Evolutionary conservation across 2,888 invertebrate species (phyloP).

Genomic region (Molanna angustata): DNA sequence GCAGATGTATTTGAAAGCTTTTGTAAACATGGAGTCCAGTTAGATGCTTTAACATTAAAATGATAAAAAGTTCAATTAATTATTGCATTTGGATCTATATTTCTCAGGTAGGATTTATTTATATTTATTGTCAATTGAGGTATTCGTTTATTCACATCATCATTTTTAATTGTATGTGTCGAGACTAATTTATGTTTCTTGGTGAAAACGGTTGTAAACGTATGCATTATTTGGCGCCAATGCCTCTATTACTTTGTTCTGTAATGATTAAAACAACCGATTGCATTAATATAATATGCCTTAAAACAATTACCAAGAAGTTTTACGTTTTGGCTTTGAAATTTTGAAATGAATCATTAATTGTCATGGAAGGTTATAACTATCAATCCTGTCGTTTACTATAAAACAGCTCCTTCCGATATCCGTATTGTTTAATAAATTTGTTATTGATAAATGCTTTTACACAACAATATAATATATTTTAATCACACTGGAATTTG

Average conservation of each 20-base stretch:
- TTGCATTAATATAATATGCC: neutral
- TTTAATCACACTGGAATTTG: too few species aligned
- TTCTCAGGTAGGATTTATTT: constrained; percentile 15
- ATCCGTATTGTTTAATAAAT: too few species aligned
- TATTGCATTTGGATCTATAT: constrained; percentile 13
- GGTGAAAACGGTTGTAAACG: constrained; percentile 25
- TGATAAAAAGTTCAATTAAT: constrained; percentile 18
- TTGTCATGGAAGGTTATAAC: constrained; percentile 24
- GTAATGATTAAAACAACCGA: constrained; percentile 4
- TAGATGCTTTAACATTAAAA: constrained; percentile 24
- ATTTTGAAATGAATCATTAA: constrained; percentile 9
- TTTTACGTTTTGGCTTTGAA: constrained; percentile 1
- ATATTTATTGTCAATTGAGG: too few species aligned
- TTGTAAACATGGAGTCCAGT: constrained; percentile 29
- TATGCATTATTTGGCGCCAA: constrained; percentile 30
- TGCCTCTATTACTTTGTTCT: constrained; percentile 9
- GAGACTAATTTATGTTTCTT: constrained; percentile 8
- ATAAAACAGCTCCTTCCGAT: constrained; percentile 20
- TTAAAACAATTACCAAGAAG: neutral
- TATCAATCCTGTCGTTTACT: constrained; percentile 7
- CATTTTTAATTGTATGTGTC: neutral
- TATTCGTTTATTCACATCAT: neutral
- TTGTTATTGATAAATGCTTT: too few species aligned
- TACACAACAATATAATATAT: too few species aligned
- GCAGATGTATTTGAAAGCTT: constrained; percentile 15